These are phyloP conservation scores for Sipha flava DNA, from an alignment of 1,140 invertebrate species.

Conservation along the genomic window DNA sequence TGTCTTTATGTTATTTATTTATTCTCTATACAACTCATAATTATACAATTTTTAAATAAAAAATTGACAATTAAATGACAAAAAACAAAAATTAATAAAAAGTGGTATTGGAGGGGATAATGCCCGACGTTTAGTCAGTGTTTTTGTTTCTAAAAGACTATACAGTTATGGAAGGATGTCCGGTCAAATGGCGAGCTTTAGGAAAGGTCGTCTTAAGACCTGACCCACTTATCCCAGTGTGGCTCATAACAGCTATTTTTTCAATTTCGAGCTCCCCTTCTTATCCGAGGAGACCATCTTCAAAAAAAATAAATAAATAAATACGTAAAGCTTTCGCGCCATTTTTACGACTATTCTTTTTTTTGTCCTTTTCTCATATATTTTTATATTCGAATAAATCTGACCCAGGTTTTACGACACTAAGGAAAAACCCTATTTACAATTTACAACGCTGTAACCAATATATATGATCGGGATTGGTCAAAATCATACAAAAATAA, in stretches of 20 bases:
- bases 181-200: slow-evolving; percentile 28
- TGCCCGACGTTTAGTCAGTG: slow-evolving; percentile 12
- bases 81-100: neutral
- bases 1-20: neutral
- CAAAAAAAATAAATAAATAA: slow-evolving; percentile 31
- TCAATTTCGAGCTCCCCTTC: slow-evolving; percentile 8
- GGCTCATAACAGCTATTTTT: slow-evolving; percentile 30
- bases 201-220: slow-evolving; percentile 28
- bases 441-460: slow-evolving; percentile 22
- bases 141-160: slow-evolving; percentile 28
- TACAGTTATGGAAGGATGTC: slow-evolving; percentile 17
- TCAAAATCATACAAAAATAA: slow-evolving; percentile 15
- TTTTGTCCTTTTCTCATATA: slow-evolving; percentile 23
- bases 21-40: too few species aligned
- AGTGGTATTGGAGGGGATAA: neutral
- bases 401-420: slow-evolving; percentile 25
- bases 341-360: slow-evolving; percentile 30
- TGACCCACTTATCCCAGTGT: slow-evolving; percentile 13
- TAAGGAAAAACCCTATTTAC: slow-evolving; percentile 21
- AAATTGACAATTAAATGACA: neutral
- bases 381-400: slow-evolving; percentile 28
- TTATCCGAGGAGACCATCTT: slow-evolving; percentile 1
- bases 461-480: slow-evolving; percentile 14
- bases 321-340: slow-evolving; percentile 24
- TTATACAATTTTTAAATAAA: too few species aligned